phyloP scores from a whole-genome alignment of 2,113 vertebrate genomes.

The Mugil cephalus region DNA sequence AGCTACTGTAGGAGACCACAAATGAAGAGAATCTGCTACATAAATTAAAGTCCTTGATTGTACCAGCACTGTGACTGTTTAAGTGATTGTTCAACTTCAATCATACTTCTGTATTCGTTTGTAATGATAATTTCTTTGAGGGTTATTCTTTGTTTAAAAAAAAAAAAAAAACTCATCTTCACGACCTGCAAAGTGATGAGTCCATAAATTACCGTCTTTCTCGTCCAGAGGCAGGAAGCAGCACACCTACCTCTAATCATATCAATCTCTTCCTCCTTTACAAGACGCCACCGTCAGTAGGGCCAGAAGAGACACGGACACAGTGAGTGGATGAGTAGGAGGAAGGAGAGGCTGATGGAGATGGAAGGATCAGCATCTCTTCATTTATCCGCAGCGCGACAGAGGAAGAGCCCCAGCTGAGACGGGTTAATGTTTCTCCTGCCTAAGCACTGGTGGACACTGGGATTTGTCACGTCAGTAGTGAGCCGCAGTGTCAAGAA shows the following conservation, averaged over 20 bases:
- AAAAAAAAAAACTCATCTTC: slow-evolving; percentile 35
- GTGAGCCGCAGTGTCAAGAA: slow-evolving; percentile 35
- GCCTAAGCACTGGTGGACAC: slow-evolving; percentile 39
- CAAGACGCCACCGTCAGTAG: slow-evolving; percentile 65
- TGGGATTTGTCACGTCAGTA: slow-evolving; percentile 60
- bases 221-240: slow-evolving; percentile 70
- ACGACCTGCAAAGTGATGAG: slow-evolving; percentile 60
- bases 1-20: slow-evolving; percentile 43
- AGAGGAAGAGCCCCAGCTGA: slow-evolving; percentile 75
- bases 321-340: slow-evolving; percentile 74
- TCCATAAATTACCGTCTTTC: slow-evolving; percentile 67
- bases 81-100: slow-evolving; percentile 72
- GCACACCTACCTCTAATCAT: slow-evolving; percentile 69
- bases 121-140: slow-evolving; percentile 65
- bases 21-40: slow-evolving; percentile 54
- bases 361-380: slow-evolving; percentile 73
- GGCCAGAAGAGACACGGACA: slow-evolving; percentile 76
- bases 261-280: slow-evolving; percentile 76
- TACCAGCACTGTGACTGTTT: slow-evolving; percentile 55
- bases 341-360: slow-evolving; percentile 73
- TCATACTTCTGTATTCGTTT: slow-evolving; percentile 59
- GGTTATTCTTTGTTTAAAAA: slow-evolving; percentile 44
- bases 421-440: slow-evolving; percentile 77
- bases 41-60: slow-evolving; percentile 73
- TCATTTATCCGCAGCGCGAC: slow-evolving; percentile 65